Percentiles rank a stretch among this genome's conserved stretches.
These are phyloP conservation scores for Ctenicera cuprea DNA, from an alignment of 2,888 invertebrate species.

Conservation along the genomic window DNA sequence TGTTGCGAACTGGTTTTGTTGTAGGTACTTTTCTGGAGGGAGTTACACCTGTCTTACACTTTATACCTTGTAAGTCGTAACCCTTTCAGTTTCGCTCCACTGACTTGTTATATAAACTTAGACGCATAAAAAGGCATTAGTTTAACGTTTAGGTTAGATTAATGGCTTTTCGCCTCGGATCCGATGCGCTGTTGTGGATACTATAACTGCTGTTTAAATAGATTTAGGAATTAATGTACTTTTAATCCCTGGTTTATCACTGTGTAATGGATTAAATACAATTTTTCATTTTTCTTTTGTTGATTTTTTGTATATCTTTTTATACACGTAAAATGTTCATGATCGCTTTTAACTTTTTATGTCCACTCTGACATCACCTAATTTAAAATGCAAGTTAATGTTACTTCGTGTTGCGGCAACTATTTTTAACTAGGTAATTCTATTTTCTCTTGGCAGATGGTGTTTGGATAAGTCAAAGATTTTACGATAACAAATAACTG, in stretches of 20 bases:
- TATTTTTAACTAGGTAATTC: too few relatives aligned
- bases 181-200: slow-evolving; percentile 4
- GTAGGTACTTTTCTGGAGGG: slow-evolving; percentile 25
- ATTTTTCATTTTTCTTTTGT: slow-evolving; percentile 4
- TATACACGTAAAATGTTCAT: background rate
- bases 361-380: too few relatives aligned
- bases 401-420: too few relatives aligned
- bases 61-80: slow-evolving; percentile 45
- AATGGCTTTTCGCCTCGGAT: slow-evolving; percentile 16
- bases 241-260: slow-evolving; percentile 25
- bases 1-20: slow-evolving; percentile 47
- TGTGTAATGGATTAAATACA: slow-evolving; percentile 6
- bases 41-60: slow-evolving; percentile 48
- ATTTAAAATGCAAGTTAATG: too few relatives aligned
- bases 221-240: slow-evolving; percentile 18
- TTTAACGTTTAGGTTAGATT: slow-evolving; percentile 32
- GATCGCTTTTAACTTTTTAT: too few relatives aligned
- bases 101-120: slow-evolving; percentile 26
- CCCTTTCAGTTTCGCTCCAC: slow-evolving; percentile 43
- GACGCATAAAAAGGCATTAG: slow-evolving; percentile 20
- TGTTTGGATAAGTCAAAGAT: too few relatives aligned
- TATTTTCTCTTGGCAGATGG: too few relatives aligned
- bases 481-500: too few relatives aligned
- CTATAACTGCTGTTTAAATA: slow-evolving; percentile 2
- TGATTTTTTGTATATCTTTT: background rate